A percentile compares a stretch with the other conserved stretches of the same genome.
Conservation (phyloP, 2,797 vertebrate genomes). For the Tangara arthus region DNA sequence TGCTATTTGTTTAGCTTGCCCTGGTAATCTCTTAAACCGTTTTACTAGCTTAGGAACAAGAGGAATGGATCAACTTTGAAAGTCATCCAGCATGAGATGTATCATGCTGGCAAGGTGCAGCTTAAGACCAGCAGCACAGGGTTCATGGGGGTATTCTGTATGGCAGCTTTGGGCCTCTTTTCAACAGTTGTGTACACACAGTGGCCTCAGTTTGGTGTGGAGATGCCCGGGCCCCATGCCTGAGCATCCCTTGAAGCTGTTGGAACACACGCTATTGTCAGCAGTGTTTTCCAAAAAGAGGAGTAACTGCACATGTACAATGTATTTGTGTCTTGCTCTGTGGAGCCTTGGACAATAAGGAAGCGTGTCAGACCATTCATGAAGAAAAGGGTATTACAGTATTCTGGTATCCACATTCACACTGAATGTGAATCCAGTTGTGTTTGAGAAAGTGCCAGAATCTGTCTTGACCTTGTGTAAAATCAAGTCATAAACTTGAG, state of each 20-base stretch:
- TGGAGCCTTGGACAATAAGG: neutral
- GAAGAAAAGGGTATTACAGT: neutral
- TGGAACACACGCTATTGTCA: neutral
- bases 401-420: neutral
- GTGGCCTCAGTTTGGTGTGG: neutral
- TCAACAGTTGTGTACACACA: neutral
- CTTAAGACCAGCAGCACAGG: neutral
- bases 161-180: neutral
- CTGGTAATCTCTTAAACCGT: neutral
- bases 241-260: neutral
- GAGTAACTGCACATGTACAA: neutral
- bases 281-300: neutral
- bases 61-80: constrained; percentile 9
- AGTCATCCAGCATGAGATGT: constrained; percentile 30
- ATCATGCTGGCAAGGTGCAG: neutral
- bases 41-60: constrained; percentile 6
- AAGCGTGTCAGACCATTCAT: neutral
- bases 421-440: neutral
- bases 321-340: neutral
- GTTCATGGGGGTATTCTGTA: neutral
- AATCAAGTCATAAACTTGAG: neutral
- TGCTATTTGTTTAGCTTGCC: constrained; percentile 52
- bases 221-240: neutral
- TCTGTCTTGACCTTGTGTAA: neutral
- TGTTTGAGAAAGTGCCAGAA: neutral